Evolutionary conservation across 2,797 vertebrate genomes (phyloP), one percentile per base, ranked within the genome.

Genomic region (Allobates femoralis): DNA sequence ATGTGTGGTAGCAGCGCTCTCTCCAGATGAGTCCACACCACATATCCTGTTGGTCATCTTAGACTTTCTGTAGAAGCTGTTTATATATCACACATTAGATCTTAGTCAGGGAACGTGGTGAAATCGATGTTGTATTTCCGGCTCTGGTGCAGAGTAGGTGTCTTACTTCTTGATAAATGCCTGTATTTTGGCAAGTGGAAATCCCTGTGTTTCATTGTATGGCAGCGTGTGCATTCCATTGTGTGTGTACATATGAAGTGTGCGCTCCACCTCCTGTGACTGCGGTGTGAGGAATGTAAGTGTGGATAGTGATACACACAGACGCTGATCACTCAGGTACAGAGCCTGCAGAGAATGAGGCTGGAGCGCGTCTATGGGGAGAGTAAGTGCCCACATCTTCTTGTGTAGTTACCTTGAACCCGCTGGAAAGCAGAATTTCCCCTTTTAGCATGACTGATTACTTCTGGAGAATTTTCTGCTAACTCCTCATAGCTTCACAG

Each of bases 201-300:
- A 83, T 83, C 73, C 80, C 85, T 30, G 30, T 69, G 19, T 34
- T 78, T 60, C 55, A 30, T 37, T 30, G 30, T 77, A 75, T 23
- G 75, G 55, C 73, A 67, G 73, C 60, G 58, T 51, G 56, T 76
- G 78, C 86, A 88, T 85, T 88, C 83, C 86, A 56, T 15, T 76
- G 30, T 69, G 46, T 74, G 73, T 88, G 58, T 88, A 85, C 67
- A 73, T 69, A 51, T 58, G 55, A 73, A 41, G 66, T 64, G 1
- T 28, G 5, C 53, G 82, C 76, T 81, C 86, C 76, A 30, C 86
- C 86, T 86, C 55, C 58, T 2, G 19, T 81, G 50, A 67, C 46
- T 74, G 16, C 46, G 51, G n/a, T 28, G 2, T 21, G 28, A 71
- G 6, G 66, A 26, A 55, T 71, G 80, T 41, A 18, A 1, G 32